phyloP scores from a whole-genome alignment of 1,140 invertebrate species.

The Zaprionus africanus region DNA sequence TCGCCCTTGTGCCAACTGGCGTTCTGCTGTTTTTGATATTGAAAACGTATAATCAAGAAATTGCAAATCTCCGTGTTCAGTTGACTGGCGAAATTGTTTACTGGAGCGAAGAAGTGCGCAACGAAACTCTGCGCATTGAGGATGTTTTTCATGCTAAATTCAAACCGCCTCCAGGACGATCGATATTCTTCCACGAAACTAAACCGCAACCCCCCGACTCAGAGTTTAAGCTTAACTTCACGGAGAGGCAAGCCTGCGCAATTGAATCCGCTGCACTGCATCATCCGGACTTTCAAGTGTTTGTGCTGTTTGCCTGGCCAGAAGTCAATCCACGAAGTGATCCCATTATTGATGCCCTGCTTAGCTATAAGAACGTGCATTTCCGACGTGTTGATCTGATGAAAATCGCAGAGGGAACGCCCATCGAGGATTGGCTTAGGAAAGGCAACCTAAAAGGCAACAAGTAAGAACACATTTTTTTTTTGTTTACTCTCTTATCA shows the following conservation, averaged over 20 bases:
- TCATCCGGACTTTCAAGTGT: constrained; percentile 86
- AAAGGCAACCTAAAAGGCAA: constrained; percentile 86
- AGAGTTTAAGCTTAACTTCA: constrained; percentile 68
- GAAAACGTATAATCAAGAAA: not conserved
- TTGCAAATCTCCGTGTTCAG: not conserved
- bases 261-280: constrained; percentile 88
- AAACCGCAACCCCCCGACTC: constrained; percentile 74
- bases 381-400: constrained; percentile 86
- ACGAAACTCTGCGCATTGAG: constrained; percentile 31
- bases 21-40: not conserved
- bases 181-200: constrained; percentile 87
- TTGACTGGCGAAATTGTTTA: not conserved
- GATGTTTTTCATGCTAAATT: constrained; percentile 58
- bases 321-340: constrained; percentile 66
- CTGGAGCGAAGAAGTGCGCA: not conserved
- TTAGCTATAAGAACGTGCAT: constrained; percentile 86
- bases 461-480: not conserved
- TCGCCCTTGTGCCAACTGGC: not conserved
- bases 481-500: not conserved
- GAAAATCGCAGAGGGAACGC: constrained; percentile 87
- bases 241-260: constrained; percentile 87
- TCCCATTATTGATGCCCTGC: constrained; percentile 80
- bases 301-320: constrained; percentile 86
- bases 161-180: constrained; percentile 83
- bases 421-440: constrained; percentile 87